A percentile compares a stretch with the other conserved stretches of the same genome.
phyloP scores from a whole-genome alignment of 2,888 invertebrate genomes.

The Calameuta filiformis region DNA sequence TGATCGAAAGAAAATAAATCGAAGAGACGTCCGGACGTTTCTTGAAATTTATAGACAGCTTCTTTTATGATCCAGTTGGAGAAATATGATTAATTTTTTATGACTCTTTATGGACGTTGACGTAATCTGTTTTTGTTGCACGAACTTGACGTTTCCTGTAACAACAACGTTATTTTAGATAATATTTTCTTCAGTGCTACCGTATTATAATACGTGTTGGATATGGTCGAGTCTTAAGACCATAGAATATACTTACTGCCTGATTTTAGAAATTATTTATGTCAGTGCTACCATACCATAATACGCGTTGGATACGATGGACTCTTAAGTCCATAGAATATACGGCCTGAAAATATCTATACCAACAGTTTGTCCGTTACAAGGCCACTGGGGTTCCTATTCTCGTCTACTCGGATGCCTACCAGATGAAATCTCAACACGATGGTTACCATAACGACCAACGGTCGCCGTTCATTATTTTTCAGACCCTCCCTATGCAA shows the following conservation, averaged over 20 bases:
- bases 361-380: neutral
- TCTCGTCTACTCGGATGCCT: neutral
- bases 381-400: neutral
- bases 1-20: neutral
- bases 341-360: neutral
- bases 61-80: neutral
- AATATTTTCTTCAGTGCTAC: too few relatives aligned
- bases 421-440: constrained; percentile 34
- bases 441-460: constrained; percentile 36
- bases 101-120: neutral
- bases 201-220: neutral
- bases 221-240: neutral
- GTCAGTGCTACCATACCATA: neutral
- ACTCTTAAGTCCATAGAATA: neutral
- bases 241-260: neutral
- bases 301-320: neutral
- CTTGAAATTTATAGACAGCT: too few relatives aligned
- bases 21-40: neutral
- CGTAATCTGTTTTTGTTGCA: neutral
- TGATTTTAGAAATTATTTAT: neutral
- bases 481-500: constrained; percentile 12
- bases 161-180: neutral
- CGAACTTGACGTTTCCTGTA: neutral
- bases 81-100: neutral
- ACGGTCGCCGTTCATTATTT: constrained; percentile 33